A percentile compares a stretch with the other conserved stretches of the same genome.
phyloP scores from a whole-genome alignment of 2,797 vertebrate genomes.

The Eremophila alpestris region DNA sequence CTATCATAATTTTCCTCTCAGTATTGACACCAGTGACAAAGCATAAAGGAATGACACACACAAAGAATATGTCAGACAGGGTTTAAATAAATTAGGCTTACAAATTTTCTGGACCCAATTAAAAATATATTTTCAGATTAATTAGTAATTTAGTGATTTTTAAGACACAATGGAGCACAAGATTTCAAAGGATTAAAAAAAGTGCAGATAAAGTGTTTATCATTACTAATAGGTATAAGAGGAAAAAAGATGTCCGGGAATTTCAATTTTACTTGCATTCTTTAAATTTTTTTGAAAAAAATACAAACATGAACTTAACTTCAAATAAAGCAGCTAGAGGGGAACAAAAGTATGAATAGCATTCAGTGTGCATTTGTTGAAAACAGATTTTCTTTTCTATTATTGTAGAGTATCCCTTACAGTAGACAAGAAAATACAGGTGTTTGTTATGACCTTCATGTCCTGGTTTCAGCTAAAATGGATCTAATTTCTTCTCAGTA shows the following conservation, averaged over 20 bases:
- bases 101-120: neutral
- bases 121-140: neutral
- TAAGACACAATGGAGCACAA: neutral
- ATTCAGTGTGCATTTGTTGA: neutral
- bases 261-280: neutral
- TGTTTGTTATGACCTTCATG: neutral
- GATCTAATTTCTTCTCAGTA: neutral
- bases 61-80: neutral
- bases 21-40: neutral
- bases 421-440: neutral
- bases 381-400: neutral
- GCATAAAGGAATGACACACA: neutral
- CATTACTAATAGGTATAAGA: neutral
- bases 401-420: neutral
- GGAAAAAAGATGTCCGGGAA: neutral
- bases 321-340: neutral
- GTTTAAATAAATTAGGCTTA: neutral
- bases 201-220: neutral
- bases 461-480: neutral
- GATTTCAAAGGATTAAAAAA: neutral
- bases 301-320: neutral
- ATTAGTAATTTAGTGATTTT: neutral
- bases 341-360: neutral
- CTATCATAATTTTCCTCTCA: neutral
- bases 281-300: neutral